Conservation (phyloP, 2,888 invertebrate species). For the Ophraella communa region DNA sequence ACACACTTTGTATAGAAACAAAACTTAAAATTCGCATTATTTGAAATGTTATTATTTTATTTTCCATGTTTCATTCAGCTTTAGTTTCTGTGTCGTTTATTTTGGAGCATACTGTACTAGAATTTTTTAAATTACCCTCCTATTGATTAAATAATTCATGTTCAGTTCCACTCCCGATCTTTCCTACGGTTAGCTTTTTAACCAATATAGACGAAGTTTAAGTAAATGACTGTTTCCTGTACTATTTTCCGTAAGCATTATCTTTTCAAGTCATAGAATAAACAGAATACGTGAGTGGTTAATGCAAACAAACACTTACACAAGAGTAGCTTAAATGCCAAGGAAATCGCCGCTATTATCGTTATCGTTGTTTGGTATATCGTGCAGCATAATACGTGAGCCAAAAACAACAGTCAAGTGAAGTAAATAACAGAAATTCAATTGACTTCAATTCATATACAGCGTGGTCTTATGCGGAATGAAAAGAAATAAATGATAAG, state of each 20-base stretch:
- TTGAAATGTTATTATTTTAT: too few species aligned
- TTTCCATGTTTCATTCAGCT: too few species aligned
- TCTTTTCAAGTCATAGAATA: not conserved
- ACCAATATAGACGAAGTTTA: too few species aligned
- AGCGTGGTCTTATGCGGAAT: not conserved
- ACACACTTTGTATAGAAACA: too few species aligned
- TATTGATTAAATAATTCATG: too few species aligned
- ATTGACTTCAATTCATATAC: not conserved
- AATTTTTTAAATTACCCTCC: too few species aligned
- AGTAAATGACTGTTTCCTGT: conserved; percentile 5
- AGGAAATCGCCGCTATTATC: not conserved
- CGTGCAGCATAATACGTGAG: not conserved
- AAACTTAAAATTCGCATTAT: too few species aligned
- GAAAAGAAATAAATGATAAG: not conserved
- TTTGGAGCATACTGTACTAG: too few species aligned
- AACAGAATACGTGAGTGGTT: not conserved
- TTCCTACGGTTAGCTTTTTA: too few species aligned
- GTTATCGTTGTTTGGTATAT: not conserved
- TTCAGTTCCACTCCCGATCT: too few species aligned
- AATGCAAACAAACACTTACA: conserved; percentile 2
- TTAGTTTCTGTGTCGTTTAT: too few species aligned
- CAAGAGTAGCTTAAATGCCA: not conserved
- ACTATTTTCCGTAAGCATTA: not conserved
- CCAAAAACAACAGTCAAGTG: not conserved
- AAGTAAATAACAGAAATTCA: not conserved